Base-by-base conservation (phyloP, 2,888 invertebrate species). In the Spodoptera picta region DNA sequence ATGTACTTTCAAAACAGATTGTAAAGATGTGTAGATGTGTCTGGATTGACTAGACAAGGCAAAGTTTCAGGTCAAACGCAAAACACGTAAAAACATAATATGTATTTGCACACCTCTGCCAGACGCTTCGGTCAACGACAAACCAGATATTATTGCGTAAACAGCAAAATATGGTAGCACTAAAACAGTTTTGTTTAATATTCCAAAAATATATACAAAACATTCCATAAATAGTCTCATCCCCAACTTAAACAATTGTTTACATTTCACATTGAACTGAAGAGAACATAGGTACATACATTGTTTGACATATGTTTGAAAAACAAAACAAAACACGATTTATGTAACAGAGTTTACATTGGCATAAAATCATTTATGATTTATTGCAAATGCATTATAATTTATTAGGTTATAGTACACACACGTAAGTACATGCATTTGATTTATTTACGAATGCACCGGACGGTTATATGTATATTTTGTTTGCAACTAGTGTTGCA, bases 201-300 rank as follows among this genome's bases (percentile, higher is more conserved):
- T 66, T 19, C 75, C 65, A 72, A 77, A 79, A 79, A 77, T 62
- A 66, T 61, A 63, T 56, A 60, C 49, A 46, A 69, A 71, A 59
- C 54, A 41, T 31, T 58, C 66, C 64, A 66, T 65, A 73, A 73
- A 82, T 81, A 82, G 65, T 36, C 53, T 63, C 61, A 77, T 69
- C 70, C 63, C 71, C 77, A 79, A 73, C 76, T 75, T 73, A 79
- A 81, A 75, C 74, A 74, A 65, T 60, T 82, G 83, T 83, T 83
- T 83, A 83, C 77, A 50, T 80, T 77, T 65, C 66, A 52, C 69
- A 54, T 62, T 69, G 77, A 65, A 64, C 51, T 57, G 61, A 52
- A 36, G 7, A 5, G 0, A 9, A 36, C 36, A n/a, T n/a, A n/a
- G n/a, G n/a, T n/a, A n/a, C n/a, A 36, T 9, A 74, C 71, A 68